Evolutionary conservation across 2,797 vertebrate species (phyloP), one percentile per base, ranked within the genome.

Genomic region (Pitangus sulphuratus): DNA sequence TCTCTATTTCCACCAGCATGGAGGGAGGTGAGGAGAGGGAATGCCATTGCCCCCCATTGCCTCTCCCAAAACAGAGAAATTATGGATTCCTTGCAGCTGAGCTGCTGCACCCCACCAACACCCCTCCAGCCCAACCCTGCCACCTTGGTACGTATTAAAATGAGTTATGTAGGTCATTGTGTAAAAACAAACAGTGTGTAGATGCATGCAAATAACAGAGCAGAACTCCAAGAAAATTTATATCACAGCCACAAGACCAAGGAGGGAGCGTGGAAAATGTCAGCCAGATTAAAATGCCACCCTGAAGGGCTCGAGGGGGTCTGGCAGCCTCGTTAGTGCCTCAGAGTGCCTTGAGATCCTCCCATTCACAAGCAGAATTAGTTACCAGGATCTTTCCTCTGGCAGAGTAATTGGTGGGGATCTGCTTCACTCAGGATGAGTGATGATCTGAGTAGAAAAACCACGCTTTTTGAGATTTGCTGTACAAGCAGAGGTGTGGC

Each of bases 211-310:
- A 84, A 88, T 80, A 93, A 70, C 86, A 70, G 47, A 89, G 91
- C 70, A 78, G 37, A 86, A 90, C 77, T 81, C 9, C 20, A 79
- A 77, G 86, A 93, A 92, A 90, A 95, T 84, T 90, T 84, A 81
- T 81, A 48, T 62, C 5, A 1, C 84, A 86, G 80, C 69, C 81
- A 75, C 72, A 84, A 87, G 77, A 68, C 39, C 9, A 5, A 81
- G 57, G 56, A 88, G 72, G 61, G 74, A 90, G 80, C 1, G 3
- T 21, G 14, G 87, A 84, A 95, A 93, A 95, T 89, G 94, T 89
- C 95, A 95, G 77, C 37, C 1, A 30, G 24, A 21, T 72, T 58
- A 5, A 75, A 81, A 90, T 71, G 93, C 80, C 81, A 75, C 89
- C 87, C 89, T 0, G 1, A 60, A 87, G 81, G 78, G 66, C 39